Evolutionary conservation across 2,113 vertebrate species (phyloP), one percentile per base, ranked within the genome.

Genomic region (Alethe diademata): DNA sequence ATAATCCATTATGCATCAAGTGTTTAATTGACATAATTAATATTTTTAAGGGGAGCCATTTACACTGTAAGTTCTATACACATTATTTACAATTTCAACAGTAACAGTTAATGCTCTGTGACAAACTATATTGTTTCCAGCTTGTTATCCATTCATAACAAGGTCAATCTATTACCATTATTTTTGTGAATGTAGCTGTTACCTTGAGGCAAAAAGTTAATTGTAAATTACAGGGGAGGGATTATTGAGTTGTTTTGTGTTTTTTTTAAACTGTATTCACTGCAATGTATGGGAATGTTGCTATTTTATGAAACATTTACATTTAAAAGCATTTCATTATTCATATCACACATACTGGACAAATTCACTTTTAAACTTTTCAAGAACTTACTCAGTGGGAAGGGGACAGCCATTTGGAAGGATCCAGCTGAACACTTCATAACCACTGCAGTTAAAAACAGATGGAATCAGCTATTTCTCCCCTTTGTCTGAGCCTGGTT

Each of bases 161-260:
- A 96, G 97, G 96, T 97, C 96, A 97, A 95, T 95, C 96, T 97
- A 97, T 96, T 96, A 94, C 95, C 93, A 95, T 97, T 96, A 97
- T 97, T 96, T 97, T 97, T 97, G 96, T 95, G 95, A 97, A 96
- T 69, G 93, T 96, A 91, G 96, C 88, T 94, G 90, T 93, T 97
- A 97, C 97, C 97, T 97, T 96, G 95, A 97, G 96, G 97, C 97
- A 94, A 96, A 95, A 97, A 96, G 96, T 97, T 97, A 97, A 97
- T 97, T 97, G 92, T 96, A 97, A 97, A 97, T 97, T 97, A 95
- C 94, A 90, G 95, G 88, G 94, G 74, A 74, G 78, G 90, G 81
- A 93, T 95, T 93, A 91, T 66, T 78, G 91, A 90, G 88, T 45
- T 80, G 62, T 48, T 47, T 47, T 43, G 13, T 7, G 8, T 45